phyloP scores from a whole-genome alignment of 2,888 invertebrate species.

The Athalia cordata region DNA sequence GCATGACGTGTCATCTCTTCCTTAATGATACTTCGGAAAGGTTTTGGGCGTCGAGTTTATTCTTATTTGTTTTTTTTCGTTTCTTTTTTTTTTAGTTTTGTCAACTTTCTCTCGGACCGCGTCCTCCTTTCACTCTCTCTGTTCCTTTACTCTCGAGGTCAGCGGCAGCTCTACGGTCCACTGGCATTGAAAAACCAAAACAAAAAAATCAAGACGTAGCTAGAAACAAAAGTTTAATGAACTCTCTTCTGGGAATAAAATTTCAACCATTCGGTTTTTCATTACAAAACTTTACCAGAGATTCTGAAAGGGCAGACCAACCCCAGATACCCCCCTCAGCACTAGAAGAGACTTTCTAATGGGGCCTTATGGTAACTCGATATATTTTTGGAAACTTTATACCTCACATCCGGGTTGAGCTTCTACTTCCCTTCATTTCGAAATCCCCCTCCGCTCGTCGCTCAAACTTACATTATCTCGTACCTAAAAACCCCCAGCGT shows the following conservation, averaged over 20 bases:
- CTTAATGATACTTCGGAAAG: not conserved
- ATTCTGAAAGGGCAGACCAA: not conserved
- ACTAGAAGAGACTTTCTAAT: constrained; percentile 22
- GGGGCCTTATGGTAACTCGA: constrained; percentile 34
- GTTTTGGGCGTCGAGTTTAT: not conserved
- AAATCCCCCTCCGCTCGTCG: constrained; percentile 16
- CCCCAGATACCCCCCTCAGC: not conserved
- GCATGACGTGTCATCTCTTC: no score
- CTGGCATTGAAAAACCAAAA: no score
- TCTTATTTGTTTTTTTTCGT: constrained; percentile 1
- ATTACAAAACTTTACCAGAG: not conserved
- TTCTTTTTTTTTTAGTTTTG: not conserved
- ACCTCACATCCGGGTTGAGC: constrained; percentile 27
- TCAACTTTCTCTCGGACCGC: constrained; percentile 15
- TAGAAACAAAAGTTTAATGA: not conserved
- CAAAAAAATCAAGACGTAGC: not conserved
- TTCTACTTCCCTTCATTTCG: not conserved
- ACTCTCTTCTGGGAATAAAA: constrained; percentile 1
- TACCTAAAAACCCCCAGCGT: no score
- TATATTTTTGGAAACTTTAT: constrained; percentile 33
- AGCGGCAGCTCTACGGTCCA: not conserved
- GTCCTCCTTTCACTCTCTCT: constrained; percentile 6
- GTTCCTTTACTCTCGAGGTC: constrained; percentile 14
- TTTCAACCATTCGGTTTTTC: constrained; percentile 4
- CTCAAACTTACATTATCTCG: no score